Evolutionary conservation across 2,797 vertebrate species (phyloP), one percentile per base, ranked within the genome.

Genomic region (Hoplostethus atlanticus): DNA sequence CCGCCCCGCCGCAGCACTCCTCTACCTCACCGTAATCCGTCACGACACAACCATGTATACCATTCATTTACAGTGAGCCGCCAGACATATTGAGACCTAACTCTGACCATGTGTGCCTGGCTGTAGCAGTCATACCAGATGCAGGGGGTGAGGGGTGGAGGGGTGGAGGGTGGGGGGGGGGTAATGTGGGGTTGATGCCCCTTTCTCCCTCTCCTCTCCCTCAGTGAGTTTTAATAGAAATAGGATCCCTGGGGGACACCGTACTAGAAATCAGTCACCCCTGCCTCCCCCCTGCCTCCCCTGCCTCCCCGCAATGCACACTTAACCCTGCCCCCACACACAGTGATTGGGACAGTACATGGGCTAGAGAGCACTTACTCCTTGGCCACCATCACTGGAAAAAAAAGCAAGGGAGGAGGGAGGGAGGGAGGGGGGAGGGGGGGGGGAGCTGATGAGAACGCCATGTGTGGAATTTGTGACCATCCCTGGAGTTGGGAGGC

Each of bases 51-150:
- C 50, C 61, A 62, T 47, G 4, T 83, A 76, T 73, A 68, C 81
- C 71, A 36, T 78, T 63, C 81, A 60, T 73, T 73, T 57, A 73
- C 62, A 83, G 30, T 56, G 61, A 25, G 66, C 82, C 17, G 70
- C 75, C 76, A 79, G 76, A 85, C 83, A 53, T 68, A 79, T 47
- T 68, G 67, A 66, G 73, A 60, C 68, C 59, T 79, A 90, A 87
- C 84, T 40, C 75, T 36, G 25, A 76, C 78, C 84, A 87, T 83
- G 84, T 87, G 89, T 87, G 68, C 62, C 2, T 9, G 16, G 58
- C 58, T 28, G 60, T 54, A 74, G 76, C 76, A 65, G 70, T 57
- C 47, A 38, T 52, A 87, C 76, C 85, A 88, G 69, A 84, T 88
- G 74, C 40, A 15, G 11, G 17, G 46, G 31, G 36, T 51, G 60